Base-by-base conservation (phyloP, 1,140 invertebrate genomes). In the Zelostemma sp. region DNA sequence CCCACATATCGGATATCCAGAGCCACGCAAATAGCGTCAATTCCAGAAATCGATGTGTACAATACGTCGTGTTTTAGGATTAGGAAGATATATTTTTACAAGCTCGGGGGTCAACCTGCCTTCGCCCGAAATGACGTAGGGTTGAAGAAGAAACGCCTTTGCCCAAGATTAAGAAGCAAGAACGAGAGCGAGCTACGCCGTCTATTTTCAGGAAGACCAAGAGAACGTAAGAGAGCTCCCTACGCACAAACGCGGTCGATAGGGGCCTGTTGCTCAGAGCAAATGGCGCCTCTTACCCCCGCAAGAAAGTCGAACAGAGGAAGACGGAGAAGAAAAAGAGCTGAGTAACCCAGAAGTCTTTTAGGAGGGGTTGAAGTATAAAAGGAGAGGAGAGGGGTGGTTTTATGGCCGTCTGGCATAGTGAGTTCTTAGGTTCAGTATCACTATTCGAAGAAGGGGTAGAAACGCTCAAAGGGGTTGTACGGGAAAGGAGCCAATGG, bases 261-360 rank as follows among this genome's bases (percentile, higher is more conserved):
- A 64, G 46, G 59, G 69, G 64, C 69, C 64, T 72, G 69, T 72
- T 72, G 69, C 64, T 64, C 64, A 33, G 53, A 61, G 60, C 56
- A 35, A 67, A 67, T 57, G 45, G 59, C 50, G 55, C 53, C 57
- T 35, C 43, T 60, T 51, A 53, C 56, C 43, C 19, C 49, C 16
- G 50, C 49, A 49, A 58, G 58, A 62, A 66, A 71, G 49, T 50
- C 16, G 6, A 9, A 38, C 38, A 41, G 31, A 69, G 21, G 15
- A 4, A 49, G 33, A 49, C 14, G 21, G 19, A 47, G 28, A 49
- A 14, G 58, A 62, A 54, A 58, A 53, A 31, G 68, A 54, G 54
- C 12, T 41, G 48, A 56, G 57, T 60, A 57, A 35, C 46, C 35
- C 51, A 17, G 41, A 43, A 18, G 28, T 25, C n/a, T 43, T 43